Evolutionary conservation across 1,140 invertebrate species (phyloP).

Genomic region (Procambarus virginalis): DNA sequence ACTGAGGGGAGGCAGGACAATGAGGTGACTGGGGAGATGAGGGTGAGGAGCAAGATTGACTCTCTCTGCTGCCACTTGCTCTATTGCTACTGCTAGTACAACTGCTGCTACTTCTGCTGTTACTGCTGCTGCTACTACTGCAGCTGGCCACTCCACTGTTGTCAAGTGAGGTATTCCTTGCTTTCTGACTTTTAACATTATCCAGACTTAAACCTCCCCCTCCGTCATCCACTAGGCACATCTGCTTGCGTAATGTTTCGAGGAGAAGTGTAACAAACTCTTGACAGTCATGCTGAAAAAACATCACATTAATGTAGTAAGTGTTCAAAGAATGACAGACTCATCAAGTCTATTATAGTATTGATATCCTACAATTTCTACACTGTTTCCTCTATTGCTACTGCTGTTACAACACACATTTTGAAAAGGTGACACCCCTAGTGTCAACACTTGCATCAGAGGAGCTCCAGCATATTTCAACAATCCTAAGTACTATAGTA

Average conservation of each 20-base stretch:
- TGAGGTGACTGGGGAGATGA: slow-evolving; percentile 62
- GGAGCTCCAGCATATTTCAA: no score
- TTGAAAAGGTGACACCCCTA: no score
- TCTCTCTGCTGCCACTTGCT: slow-evolving; percentile 34
- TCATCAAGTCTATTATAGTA: no score
- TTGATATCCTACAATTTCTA: no score
- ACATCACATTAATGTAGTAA: not conserved
- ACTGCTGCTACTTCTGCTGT: slow-evolving; percentile 37
- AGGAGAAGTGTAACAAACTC: slow-evolving; percentile 83
- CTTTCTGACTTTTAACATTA: slow-evolving; percentile 17
- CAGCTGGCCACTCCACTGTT: slow-evolving; percentile 41
- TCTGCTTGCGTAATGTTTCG: slow-evolving; percentile 82
- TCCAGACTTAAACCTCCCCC: slow-evolving; percentile 20
- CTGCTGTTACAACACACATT: no score
- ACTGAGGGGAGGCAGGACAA: slow-evolving; percentile 56
- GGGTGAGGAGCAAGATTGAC: slow-evolving; percentile 32
- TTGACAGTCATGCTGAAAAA: slow-evolving; percentile 82
- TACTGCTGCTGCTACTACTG: slow-evolving; percentile 48
- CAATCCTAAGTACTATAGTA: no score
- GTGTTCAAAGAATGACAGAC: no score
- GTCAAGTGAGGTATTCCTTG: not conserved
- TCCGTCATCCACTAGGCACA: slow-evolving; percentile 74
- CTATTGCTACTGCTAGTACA: slow-evolving; percentile 40
- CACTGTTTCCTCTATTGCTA: no score
- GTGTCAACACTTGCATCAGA: no score